phyloP scores from a whole-genome alignment of 2,797 vertebrate genomes.

The Phoebastria nigripes region DNA sequence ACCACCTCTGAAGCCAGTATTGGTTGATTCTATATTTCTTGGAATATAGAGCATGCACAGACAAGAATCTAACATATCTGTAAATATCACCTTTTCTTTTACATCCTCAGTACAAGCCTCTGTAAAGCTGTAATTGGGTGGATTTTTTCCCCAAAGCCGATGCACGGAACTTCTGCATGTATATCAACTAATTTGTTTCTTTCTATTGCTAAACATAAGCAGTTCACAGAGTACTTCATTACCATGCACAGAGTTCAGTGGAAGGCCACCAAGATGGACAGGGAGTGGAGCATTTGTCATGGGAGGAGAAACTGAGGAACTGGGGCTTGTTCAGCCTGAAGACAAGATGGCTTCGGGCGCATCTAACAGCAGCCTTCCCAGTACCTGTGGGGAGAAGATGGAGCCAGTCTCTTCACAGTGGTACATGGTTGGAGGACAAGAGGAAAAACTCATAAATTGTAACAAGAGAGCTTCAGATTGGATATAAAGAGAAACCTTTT shows the following conservation, averaged over 20 bases:
- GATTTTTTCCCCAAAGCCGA: neutral
- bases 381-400: neutral
- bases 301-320: neutral
- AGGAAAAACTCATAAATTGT: neutral
- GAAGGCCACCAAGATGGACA: neutral
- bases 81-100: neutral
- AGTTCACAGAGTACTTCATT: neutral
- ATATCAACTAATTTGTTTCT: neutral
- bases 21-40: neutral
- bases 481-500: neutral
- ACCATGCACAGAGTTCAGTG: neutral
- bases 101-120: neutral
- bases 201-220: neutral
- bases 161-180: neutral
- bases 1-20: neutral
- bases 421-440: neutral
- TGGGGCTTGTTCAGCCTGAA: neutral
- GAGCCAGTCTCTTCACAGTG: neutral
- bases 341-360: neutral
- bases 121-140: neutral
- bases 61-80: neutral
- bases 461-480: neutral
- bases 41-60: neutral
- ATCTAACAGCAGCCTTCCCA: neutral
- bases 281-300: neutral